Base-by-base conservation (phyloP, 2,888 invertebrate species). In the Clepsis dumicolana region DNA sequence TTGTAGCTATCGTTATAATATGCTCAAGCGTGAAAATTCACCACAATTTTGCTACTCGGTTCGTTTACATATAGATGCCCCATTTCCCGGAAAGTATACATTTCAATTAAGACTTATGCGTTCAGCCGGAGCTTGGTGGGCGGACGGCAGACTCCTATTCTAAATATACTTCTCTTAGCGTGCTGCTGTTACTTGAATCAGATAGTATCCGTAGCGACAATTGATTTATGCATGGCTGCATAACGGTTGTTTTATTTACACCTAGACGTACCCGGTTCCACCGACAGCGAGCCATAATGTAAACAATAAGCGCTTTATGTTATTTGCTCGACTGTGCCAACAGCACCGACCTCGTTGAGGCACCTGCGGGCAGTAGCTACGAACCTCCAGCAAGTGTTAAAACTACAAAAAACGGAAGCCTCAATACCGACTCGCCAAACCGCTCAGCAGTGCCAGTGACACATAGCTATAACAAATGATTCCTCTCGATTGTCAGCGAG, bases 271-370 rank as follows among this genome's bases (percentile, higher is more conserved):
- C 56, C 12, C 10, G 25, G 44, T 54, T 35, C 53, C 21, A 25
- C 77, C 79, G 79, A 74, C 75, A 24, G 82, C 74, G 71, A 82
- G 80, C 78, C 12, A 79, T 84, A 83, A 80, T 78, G 83, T 80
- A 87, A 88, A 89, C 83, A 88, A 74, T 74, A 77, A 80, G 73
- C 75, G 73, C 74, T 80, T 82, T 79, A 77, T 78, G 74, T 76
- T 90, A 84, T 91, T 91, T 90, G 81, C 78, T 75, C 77, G 74
- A 75, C 83, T 82, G 79, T 76, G 81, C 85, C 80, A 86, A 89
- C 84, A 90, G 74, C 73, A 75, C 75, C 83, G 88, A 85, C 90
- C 89, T 84, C 87, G 80, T 82, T 88, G 81, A 79, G 82, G 81
- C 83, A 83, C 82, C 80, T 75, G 76, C 75, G 77, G 76, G 78